These are phyloP conservation scores for Anolis apletophallus DNA, from an alignment of 2,797 vertebrate species.

Conservation along the genomic window DNA sequence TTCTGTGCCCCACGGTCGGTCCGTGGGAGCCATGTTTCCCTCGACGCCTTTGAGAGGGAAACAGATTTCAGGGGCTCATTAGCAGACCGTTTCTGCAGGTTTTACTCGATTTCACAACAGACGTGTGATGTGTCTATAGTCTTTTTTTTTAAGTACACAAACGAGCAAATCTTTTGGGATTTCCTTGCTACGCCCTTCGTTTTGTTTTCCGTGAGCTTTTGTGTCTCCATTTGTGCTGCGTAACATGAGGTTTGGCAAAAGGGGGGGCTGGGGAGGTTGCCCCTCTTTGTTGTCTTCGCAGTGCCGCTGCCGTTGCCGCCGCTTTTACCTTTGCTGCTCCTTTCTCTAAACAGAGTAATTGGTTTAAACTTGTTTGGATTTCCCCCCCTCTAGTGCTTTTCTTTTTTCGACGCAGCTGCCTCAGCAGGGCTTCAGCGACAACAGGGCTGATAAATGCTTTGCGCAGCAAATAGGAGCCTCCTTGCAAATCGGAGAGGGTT, in stretches of 20 bases:
- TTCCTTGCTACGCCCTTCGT: neutral
- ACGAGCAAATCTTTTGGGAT: neutral
- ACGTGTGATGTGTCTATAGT: too few relatives aligned
- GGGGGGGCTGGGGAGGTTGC: too few relatives aligned
- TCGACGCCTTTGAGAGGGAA: too few relatives aligned
- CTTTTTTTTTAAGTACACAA: neutral
- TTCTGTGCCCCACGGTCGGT: too few relatives aligned
- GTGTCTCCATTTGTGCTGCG: neutral
- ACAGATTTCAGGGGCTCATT: too few relatives aligned
- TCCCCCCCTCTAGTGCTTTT: neutral
- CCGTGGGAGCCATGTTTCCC: neutral
- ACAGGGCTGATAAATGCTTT: neutral
- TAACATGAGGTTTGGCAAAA: neutral
- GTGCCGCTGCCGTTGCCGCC: neutral
- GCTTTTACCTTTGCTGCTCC: neutral
- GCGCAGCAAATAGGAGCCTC: neutral
- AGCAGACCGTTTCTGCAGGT: neutral
- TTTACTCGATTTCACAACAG: neutral
- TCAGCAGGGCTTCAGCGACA: neutral
- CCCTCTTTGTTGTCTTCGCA: neutral
- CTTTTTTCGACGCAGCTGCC: neutral
- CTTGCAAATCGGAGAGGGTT: constrained; percentile 4
- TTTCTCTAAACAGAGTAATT: neutral
- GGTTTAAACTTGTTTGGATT: neutral
- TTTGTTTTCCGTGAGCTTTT: neutral